Percentiles rank a stretch among this genome's conserved stretches.
phyloP scores from a whole-genome alignment of 1,140 invertebrate species.

The Eubasilissa regina region DNA sequence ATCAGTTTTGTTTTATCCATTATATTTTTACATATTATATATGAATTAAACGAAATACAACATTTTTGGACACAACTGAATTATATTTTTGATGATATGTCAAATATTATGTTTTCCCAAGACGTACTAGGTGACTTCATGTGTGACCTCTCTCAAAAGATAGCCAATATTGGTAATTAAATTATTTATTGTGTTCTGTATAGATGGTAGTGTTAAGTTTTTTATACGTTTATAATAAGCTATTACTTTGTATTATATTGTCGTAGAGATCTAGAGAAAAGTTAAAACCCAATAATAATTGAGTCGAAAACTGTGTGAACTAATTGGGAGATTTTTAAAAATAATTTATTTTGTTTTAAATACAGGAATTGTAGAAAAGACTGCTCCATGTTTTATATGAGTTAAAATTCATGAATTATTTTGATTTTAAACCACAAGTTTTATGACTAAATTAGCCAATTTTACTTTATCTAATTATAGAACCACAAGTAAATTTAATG shows the following conservation, averaged over 20 bases:
- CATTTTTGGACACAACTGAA: background rate
- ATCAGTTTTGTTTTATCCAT: background rate
- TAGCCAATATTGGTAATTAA: slow-evolving; percentile 7
- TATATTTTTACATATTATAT: background rate
- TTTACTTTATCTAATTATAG: too few relatives aligned
- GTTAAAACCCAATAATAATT: slow-evolving; percentile 2
- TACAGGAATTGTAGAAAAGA: background rate
- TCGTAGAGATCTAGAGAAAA: slow-evolving; percentile 39
- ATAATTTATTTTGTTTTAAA: background rate
- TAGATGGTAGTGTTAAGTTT: slow-evolving; percentile 38
- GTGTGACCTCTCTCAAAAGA: background rate
- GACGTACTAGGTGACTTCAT: background rate
- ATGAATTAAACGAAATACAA: background rate
- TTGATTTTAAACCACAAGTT: too few relatives aligned
- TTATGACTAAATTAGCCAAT: too few relatives aligned
- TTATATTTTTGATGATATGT: background rate
- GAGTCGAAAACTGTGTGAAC: background rate
- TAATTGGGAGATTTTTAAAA: background rate
- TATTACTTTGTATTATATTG: slow-evolving; percentile 46
- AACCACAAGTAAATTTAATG: too few relatives aligned
- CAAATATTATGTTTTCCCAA: background rate
- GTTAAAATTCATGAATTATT: too few relatives aligned
- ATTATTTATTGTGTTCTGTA: slow-evolving; percentile 44
- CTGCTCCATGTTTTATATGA: background rate
- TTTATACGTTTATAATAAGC: slow-evolving; percentile 52